Evolutionary conservation across 2,113 vertebrate genomes (phyloP), one percentile per base, ranked within the genome.

Genomic region (Cyprinodon variegatus): DNA sequence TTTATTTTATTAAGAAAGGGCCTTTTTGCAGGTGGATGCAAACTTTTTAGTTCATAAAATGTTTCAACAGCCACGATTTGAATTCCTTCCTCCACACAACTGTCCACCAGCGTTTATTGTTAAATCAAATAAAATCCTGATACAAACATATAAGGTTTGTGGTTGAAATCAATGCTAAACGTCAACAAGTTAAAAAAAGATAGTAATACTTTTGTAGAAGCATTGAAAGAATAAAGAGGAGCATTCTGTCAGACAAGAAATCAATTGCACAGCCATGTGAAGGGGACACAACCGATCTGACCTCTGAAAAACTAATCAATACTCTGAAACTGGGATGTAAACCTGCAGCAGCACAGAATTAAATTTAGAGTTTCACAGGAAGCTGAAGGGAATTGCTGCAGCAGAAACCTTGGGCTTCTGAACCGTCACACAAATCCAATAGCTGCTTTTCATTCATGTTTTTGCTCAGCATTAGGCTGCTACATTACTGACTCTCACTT

Each of bases 261-360:
- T 91, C 87, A 73, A 90, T 88, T 29, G 13, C 43, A 46, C 14
- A 12, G 72, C 39, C 70, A 61, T 40, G 75, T 76, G 76, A 68
- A 86, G 38, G 61, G 77, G 72, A 78, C 71, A 50, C 53, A 64
- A 78, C 80, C 73, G 74, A 84, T 84, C 72, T 79, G 64, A 80
- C 12, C 76, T 57, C 57, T 74, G 81, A 60, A 69, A 36, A 17
- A 46, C 6, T 41, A 38, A 84, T 94, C 84, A 4, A 92, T 93
- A n/a, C 41, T 84, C 85, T 81, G 88, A 93, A 90, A 90, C 71
- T 86, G 77, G 83, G 83, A 66, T 83, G 68, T 65, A 59, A 11
- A 45, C 29, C 2, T 17, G 17, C 59, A 38, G 4, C 11, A 22
- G 50, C 50, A 57, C 50, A n/a, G 17, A 20, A 57, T 10, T 9